phyloP scores from a whole-genome alignment of 2,888 invertebrate genomes.

The Erannis defoliaria region DNA sequence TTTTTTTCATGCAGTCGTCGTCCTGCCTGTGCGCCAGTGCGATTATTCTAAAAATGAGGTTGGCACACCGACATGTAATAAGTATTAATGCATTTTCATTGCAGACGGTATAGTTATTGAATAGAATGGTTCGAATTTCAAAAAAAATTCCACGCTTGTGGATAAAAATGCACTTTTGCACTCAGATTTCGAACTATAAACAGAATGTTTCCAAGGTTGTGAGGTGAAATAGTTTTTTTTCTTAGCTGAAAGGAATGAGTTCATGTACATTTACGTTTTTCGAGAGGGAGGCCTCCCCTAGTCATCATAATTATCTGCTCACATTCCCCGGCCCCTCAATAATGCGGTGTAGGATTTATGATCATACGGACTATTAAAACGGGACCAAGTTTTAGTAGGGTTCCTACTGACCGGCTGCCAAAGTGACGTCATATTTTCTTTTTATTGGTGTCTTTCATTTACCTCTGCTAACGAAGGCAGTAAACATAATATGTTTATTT shows the following conservation, averaged over 20 bases:
- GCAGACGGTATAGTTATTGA: no score
- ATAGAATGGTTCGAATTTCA: no score
- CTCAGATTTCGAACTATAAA: no score
- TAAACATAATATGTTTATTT: not conserved
- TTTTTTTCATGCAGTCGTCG: no score
- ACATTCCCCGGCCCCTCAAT: constrained; percentile 59
- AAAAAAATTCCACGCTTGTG: no score
- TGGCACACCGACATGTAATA: no score
- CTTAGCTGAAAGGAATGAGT: constrained; percentile 27
- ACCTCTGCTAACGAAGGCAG: constrained; percentile 8
- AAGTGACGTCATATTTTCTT: constrained; percentile 52
- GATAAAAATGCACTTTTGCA: no score
- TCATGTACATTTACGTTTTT: constrained; percentile 26
- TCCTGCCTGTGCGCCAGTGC: no score
- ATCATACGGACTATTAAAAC: constrained; percentile 63
- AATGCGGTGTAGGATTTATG: constrained; percentile 67
- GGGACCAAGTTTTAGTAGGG: constrained; percentile 61
- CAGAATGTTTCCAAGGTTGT: no score
- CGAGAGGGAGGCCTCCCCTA: constrained; percentile 42
- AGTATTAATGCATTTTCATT: no score
- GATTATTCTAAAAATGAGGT: no score
- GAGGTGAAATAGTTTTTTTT: no score
- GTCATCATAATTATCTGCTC: constrained; percentile 61
- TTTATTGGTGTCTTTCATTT: constrained; percentile 14
- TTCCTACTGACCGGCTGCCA: constrained; percentile 52